Evolutionary conservation across 2,888 invertebrate species (phyloP), one percentile per base, ranked within the genome.

Genomic region (Drosophila greeni): DNA sequence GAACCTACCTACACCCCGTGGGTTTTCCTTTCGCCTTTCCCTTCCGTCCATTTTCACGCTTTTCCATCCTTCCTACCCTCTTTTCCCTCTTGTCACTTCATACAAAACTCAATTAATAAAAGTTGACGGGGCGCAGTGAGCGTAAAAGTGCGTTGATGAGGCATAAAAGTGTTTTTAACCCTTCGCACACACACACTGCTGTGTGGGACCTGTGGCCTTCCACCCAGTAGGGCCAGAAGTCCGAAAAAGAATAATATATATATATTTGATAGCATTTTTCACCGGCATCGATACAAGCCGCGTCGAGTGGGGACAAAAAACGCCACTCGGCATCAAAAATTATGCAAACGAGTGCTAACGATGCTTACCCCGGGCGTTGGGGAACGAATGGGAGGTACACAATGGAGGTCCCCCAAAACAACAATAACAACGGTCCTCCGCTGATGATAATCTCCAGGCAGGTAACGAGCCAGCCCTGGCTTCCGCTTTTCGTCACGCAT

Each of bases 31-130:
- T 20, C 3, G 6, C 6, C 1, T 29, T 40, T 24, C 34, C 14
- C 33, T 34, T 18, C 48, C 20, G 14, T 9, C 20, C 18, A n/a
- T 20, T 51, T 47, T 31, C 16, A 4, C n/a, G 7, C 16, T 16
- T 6, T 23, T 5, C 16, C 4, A 26, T 3, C 26, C 8, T 6
- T 23, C n/a, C 16, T 2, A 26, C 9, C 26, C 14, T 8, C 5
- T 33, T 43, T 11, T 6, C 29, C 45, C 52, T 29, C 53, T 49
- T 54, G 54, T 66, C 75, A 75, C 70, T 66, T 55, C 67, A 77
- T 70, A 75, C 78, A 72, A 76, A 81, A 60, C 78, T 82, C 82
- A 82, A 76, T 76, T 76, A 76, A 76, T 82, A 75, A 75, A 75
- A 60, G 76, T 76, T 78, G 73, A 82, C 82, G 82, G 66, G 45